A percentile compares a stretch with the other conserved stretches of the same genome.
phyloP scores from a whole-genome alignment of 2,113 vertebrate genomes.

The Panthera leo region DNA sequence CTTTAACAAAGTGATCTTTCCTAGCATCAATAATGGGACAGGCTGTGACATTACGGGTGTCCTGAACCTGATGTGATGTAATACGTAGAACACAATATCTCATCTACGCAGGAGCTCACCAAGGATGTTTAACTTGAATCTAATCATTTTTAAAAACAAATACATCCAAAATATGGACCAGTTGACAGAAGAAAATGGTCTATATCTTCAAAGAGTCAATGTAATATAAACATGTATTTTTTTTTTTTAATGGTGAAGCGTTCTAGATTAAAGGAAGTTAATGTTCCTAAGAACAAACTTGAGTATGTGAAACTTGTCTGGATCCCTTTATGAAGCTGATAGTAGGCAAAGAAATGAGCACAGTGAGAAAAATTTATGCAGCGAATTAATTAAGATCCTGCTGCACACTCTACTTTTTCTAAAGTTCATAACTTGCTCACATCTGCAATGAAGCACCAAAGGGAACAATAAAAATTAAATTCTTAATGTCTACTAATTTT shows the following conservation, averaged over 20 bases:
- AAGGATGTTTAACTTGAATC: background rate
- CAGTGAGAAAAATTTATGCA: constrained; percentile 22
- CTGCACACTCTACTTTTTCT: background rate
- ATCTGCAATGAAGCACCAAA: background rate
- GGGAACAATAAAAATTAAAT: constrained; percentile 57
- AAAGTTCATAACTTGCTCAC: background rate
- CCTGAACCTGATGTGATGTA: background rate
- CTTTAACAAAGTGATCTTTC: background rate
- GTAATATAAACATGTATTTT: background rate
- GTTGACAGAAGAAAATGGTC: background rate
- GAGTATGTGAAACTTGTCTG: background rate
- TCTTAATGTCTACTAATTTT: constrained; percentile 43
- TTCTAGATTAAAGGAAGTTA: background rate
- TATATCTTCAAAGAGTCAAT: background rate
- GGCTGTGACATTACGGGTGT: background rate
- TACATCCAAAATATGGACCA: background rate
- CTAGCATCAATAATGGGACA: background rate
- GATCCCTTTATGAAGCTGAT: background rate
- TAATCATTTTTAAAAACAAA: background rate
- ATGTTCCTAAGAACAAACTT: background rate
- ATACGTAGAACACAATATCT: background rate
- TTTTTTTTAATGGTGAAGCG: background rate
- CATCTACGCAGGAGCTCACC: fast-evolving
- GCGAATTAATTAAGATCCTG: background rate
- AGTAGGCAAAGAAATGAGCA: background rate